These are phyloP conservation scores for Tethya wilhelma DNA, from an alignment of 37 sponge, comb jelly and placozoan species.

Conservation along the genomic window DNA sequence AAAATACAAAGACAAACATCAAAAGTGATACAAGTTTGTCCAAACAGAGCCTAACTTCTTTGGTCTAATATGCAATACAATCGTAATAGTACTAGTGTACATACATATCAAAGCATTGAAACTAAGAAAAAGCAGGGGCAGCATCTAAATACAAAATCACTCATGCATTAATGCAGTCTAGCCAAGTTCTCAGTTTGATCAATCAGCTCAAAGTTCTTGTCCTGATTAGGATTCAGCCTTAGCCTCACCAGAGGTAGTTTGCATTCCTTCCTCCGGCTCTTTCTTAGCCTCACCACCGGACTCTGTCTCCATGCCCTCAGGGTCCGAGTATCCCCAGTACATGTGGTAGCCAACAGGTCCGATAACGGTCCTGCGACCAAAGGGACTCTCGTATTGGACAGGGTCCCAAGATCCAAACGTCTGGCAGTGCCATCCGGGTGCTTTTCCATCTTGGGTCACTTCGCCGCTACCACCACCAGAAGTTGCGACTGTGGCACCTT, in stretches of 20 bases:
- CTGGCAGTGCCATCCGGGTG: constrained; percentile 25
- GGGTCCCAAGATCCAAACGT: constrained; percentile 27
- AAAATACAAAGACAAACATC: no score
- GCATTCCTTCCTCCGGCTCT: background rate
- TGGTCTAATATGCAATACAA: no score
- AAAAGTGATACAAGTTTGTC: no score
- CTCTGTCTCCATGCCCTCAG: background rate
- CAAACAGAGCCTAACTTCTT: no score
- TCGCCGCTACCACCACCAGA: background rate
- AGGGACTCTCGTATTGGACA: constrained; percentile 6
- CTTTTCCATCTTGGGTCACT: background rate
- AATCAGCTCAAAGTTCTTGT: no score
- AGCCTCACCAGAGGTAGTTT: background rate
- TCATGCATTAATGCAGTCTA: no score
- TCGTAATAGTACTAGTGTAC: no score
- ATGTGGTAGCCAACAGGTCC: constrained; percentile 42
- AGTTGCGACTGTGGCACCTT: background rate
- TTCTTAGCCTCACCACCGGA: background rate
- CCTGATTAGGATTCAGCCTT: no score
- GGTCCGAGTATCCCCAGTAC: constrained; percentile 37
- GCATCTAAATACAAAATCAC: no score
- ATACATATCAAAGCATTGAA: no score
- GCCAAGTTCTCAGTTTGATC: no score
- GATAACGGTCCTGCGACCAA: constrained; percentile 20
- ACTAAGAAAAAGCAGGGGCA: no score